Conservation (phyloP, 2,113 vertebrate genomes). For the Micronycteris hirsuta region DNA sequence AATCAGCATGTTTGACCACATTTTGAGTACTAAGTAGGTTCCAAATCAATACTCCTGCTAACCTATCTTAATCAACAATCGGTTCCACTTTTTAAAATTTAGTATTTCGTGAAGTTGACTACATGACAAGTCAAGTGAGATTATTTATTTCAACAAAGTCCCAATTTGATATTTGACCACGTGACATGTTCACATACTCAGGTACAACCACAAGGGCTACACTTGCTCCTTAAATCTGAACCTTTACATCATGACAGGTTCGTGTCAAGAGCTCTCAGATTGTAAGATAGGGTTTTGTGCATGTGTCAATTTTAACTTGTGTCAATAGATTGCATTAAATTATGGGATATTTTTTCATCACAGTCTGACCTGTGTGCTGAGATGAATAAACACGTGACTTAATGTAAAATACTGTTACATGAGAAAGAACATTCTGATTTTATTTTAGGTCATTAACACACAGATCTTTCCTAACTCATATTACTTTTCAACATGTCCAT, state of each 20-base stretch:
- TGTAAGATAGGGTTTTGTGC: background rate
- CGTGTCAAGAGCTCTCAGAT: background rate
- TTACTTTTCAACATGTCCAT: slow-evolving; percentile 45
- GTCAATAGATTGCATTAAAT: slow-evolving; percentile 30
- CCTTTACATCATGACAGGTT: background rate
- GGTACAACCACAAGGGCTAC: background rate
- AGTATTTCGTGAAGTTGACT: slow-evolving; percentile 65
- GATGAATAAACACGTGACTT: slow-evolving; percentile 22
- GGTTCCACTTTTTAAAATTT: slow-evolving; percentile 59
- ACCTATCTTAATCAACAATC: background rate
- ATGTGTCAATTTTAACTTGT: background rate
- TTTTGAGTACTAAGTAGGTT: background rate
- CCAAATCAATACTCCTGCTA: background rate
- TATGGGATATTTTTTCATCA: background rate
- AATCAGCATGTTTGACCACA: background rate
- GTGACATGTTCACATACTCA: background rate
- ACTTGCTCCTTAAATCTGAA: background rate
- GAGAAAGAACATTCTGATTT: slow-evolving; percentile 31
- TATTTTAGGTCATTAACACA: slow-evolving; percentile 21
- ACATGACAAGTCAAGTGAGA: slow-evolving; percentile 67
- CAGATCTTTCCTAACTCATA: slow-evolving; percentile 24
- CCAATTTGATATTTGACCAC: slow-evolving; percentile 27
- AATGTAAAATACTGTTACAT: slow-evolving; percentile 39
- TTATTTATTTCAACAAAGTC: slow-evolving; percentile 71
- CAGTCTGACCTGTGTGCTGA: slow-evolving; percentile 11